Conservation (phyloP, 2,888 invertebrate species). For the Phengaris arion region DNA sequence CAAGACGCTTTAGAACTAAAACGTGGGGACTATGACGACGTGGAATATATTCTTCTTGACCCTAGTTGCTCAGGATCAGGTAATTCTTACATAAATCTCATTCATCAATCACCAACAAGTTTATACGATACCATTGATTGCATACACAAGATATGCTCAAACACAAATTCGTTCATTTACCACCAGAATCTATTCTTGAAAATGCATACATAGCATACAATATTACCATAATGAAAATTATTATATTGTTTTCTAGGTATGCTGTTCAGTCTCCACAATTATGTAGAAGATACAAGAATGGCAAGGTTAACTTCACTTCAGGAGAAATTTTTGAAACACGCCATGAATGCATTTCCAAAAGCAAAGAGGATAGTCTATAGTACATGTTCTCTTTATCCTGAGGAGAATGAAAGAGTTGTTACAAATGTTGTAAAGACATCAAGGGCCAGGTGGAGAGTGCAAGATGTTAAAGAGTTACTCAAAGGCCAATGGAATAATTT, state of each 20-base stretch:
- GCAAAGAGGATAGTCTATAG: constrained; percentile 95
- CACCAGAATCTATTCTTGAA: no score
- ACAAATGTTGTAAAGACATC: constrained; percentile 82
- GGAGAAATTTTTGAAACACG: constrained; percentile 90
- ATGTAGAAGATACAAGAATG: constrained; percentile 76
- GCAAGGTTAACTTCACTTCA: constrained; percentile 87
- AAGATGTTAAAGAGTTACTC: constrained; percentile 80
- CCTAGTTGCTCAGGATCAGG: constrained; percentile 98
- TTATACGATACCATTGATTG: no score
- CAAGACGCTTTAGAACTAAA: constrained; percentile 86
- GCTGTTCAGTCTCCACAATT: constrained; percentile 66
- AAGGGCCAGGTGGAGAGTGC: constrained; percentile 80
- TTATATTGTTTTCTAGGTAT: constrained; percentile 51
- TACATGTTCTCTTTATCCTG: constrained; percentile 93
- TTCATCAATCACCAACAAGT: background rate
- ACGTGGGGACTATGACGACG: constrained; percentile 80
- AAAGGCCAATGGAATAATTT: constrained; percentile 84
- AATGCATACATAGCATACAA: no score
- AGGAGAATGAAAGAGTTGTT: constrained; percentile 96
- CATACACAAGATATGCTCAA: no score
- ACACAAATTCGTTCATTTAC: no score
- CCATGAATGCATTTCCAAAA: constrained; percentile 89
- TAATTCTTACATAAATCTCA: constrained; percentile 48
- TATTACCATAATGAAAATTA: background rate
- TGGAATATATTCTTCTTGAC: constrained; percentile 96